A percentile compares a stretch with the other conserved stretches of the same genome.
phyloP scores from a whole-genome alignment of 2,888 invertebrate genomes.

The Caenorhabditis sp. region DNA sequence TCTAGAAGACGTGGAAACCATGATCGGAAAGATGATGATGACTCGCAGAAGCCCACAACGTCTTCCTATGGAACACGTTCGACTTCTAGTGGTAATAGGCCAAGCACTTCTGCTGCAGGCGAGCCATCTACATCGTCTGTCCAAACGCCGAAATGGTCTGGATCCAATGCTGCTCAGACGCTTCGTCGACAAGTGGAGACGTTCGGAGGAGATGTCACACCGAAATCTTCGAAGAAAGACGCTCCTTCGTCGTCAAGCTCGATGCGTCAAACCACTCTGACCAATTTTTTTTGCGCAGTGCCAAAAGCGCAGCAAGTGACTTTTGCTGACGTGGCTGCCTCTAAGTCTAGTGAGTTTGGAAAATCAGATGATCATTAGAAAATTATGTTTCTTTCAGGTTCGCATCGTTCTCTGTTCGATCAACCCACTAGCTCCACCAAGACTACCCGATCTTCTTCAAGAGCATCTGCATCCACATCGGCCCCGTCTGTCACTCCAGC shows the following conservation, averaged over 20 bases:
- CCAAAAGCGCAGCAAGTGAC: slow-evolving; percentile 10
- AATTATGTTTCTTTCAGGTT: no score
- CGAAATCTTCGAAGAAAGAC: background rate
- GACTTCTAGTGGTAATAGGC: no score
- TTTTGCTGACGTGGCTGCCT: slow-evolving; percentile 10
- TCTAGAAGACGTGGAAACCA: slow-evolving; percentile 22
- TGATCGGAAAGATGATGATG: background rate
- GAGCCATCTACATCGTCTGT: background rate
- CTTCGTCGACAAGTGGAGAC: background rate
- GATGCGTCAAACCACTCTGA: slow-evolving; percentile 27
- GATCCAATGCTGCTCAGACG: background rate
- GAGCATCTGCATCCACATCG: background rate
- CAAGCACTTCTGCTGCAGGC: background rate
- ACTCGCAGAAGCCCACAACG: slow-evolving; percentile 12
- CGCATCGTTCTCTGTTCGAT: background rate
- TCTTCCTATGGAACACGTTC: background rate
- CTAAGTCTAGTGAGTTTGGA: no score
- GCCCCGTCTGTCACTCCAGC: background rate
- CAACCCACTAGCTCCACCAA: background rate
- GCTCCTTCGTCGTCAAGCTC: background rate
- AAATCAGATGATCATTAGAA: no score
- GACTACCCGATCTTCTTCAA: slow-evolving; percentile 5
- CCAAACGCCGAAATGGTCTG: slow-evolving; percentile 5
- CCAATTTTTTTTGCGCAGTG: slow-evolving; percentile 17
- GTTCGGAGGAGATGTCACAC: background rate